Conservation (phyloP, 2,797 vertebrate genomes). For the Paratrypauchen microcephalus region DNA sequence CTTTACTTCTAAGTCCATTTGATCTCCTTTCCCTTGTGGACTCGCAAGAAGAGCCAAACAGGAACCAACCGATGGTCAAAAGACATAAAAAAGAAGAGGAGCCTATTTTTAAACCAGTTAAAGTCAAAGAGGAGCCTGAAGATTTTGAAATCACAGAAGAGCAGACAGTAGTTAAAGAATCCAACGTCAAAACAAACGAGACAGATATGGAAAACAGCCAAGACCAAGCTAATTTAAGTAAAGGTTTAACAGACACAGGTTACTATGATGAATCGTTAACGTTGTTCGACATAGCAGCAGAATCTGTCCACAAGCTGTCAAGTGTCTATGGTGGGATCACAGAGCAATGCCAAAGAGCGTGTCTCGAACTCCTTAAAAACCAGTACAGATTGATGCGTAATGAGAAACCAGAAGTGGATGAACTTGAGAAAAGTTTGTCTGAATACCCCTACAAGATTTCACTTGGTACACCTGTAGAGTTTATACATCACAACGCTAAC, state of each 20-base stretch:
- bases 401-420: constrained; percentile 63
- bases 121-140: constrained; percentile 49
- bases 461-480: constrained; percentile 63
- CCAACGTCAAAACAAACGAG: neutral
- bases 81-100: constrained; percentile 58
- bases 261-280: constrained; percentile 51
- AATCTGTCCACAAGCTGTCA: constrained; percentile 74
- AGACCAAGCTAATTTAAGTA: neutral
- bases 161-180: constrained; percentile 4
- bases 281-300: constrained; percentile 74
- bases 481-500: constrained; percentile 70
- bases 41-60: constrained; percentile 24
- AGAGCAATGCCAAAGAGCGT: constrained; percentile 52
- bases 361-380: constrained; percentile 73
- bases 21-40: constrained; percentile 41
- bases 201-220: constrained; percentile 11
- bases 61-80: constrained; percentile 19
- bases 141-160: constrained; percentile 37
- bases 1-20: constrained; percentile 76
- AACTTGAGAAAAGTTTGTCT: constrained; percentile 64
- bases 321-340: constrained; percentile 61
- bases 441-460: constrained; percentile 8
- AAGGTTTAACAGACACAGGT: constrained; percentile 8
- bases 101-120: constrained; percentile 30
- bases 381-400: constrained; percentile 70